Evolutionary conservation across 2,888 invertebrate species (phyloP), one percentile per base, ranked within the genome.

Genomic region (Epinotia bilunana): DNA sequence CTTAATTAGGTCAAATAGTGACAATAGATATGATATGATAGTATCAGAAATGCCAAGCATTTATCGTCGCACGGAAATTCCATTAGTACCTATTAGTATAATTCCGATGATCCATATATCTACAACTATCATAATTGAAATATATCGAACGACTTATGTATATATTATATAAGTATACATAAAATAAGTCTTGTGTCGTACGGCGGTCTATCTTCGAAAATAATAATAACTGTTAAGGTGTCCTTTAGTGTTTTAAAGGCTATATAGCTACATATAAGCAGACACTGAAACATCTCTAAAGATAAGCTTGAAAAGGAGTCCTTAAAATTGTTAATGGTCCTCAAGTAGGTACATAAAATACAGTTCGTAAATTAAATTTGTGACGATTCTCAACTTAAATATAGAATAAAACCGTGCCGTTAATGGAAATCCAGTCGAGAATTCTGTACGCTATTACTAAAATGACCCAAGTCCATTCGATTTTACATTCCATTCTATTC

Each of bases 281-380:
- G 23, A 7, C 7, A 55, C 18, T 60, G 20, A 73, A 64, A 72
- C 23, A 20, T 13, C 69, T 57, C 61, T 67, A 33, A 69, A 63
- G n/a, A 64, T 70, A 74, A 58, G 33, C 20, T 43, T 69, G 46
- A 20, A 74, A 57, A 57, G 61, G 9, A 28, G 55, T 57, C 55
- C 9, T 74, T 65, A 65, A 70, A 28, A 74, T 43, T 58, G 23
- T 74, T 65, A 55, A 74, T 65, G 60, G 58, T 60, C 64, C 23
- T 43, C 63, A 58, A 63, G 63, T 63, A 58, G 63, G 63, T 63
- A 65, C 39, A 70, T 60, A 64, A 74, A 72, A 74, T 64, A 58
- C 11, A 74, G n/a, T 4, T 53, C 20, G 58, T 58, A 60, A 74
- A 64, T 67, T 60, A 53, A 67, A 70, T 46, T 49, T 33, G n/a